Evolutionary conservation across 1,140 invertebrate genomes (phyloP), one percentile per base, ranked within the genome.

Genomic region (Agraylea sexmaculata): DNA sequence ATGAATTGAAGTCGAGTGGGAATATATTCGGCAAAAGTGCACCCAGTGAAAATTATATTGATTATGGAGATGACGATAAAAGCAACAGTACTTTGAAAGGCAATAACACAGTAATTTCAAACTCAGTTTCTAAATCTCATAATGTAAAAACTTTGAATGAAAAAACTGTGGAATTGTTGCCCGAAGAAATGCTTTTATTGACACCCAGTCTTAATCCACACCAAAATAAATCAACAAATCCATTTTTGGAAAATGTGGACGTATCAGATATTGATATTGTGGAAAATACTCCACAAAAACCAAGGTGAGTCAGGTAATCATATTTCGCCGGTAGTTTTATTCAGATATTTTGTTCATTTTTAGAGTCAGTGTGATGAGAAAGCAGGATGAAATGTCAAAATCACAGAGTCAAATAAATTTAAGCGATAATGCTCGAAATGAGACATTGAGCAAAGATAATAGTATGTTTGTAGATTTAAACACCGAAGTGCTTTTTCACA

Each of bases 261-360:
- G 59, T 55, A 43, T 61, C 56, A 31, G 63, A 61, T 41, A 51
- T 49, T 35, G 58, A 56, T 42, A 47, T 66, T 29, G 57, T 62
- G 21, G 61, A 64, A 44, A 60, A 64, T 19, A 64, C 63, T 37
- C 62, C 62, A 37, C 62, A 64, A 48, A 66, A 66, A 21, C 29
- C 29, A 12, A 34, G 36, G 62, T 66, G 52, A 41, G 52, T 54
- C 39, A 18, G 21, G 11, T 1, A 13, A 31, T 46, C 32, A 11
- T 19, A 32, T 27, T 25, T 28, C 33, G 22, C 29, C 17, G 18
- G n/a, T 17, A 33, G 29, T 40, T 17, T n/a, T 20, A 18, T 36
- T 7, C 17, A 28, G 22, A 18, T 19, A 23, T 8, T 39, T 18
- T 0, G 25, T 22, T 17, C 3, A n/a, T n/a, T n/a, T n/a, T n/a